These are phyloP conservation scores for Brachyistius frenatus DNA, from an alignment of 2,113 vertebrate genomes.

Conservation along the genomic window DNA sequence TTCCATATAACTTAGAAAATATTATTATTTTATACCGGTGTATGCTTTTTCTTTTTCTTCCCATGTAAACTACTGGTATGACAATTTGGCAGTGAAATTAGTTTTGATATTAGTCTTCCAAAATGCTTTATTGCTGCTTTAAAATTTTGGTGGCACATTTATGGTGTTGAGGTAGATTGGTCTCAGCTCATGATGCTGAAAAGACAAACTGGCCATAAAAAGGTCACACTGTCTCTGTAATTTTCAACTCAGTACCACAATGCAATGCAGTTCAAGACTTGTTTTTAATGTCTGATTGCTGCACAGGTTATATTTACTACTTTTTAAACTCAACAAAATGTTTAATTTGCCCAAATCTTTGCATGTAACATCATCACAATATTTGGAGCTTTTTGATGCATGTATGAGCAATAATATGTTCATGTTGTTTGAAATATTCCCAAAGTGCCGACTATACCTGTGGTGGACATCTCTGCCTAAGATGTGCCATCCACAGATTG, in stretches of 20 bases:
- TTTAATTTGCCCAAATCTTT: background rate
- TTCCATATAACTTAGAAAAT: no score
- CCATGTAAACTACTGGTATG: background rate
- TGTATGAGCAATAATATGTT: background rate
- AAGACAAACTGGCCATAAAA: slow-evolving; percentile 11
- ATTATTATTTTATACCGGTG: no score
- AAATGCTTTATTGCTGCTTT: background rate
- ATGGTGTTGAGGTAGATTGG: background rate
- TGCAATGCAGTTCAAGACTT: background rate
- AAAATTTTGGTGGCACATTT: background rate
- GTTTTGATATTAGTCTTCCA: background rate
- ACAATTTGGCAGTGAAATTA: background rate
- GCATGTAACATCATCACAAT: background rate
- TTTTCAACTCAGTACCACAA: background rate
- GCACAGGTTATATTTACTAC: background rate
- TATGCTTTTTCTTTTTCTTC: no score
- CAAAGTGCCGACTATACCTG: slow-evolving; percentile 28
- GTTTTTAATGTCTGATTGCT: background rate
- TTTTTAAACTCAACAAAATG: background rate
- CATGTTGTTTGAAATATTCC: slow-evolving; percentile 17
- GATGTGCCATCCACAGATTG: slow-evolving; percentile 47
- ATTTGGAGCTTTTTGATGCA: background rate
- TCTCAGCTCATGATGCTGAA: background rate
- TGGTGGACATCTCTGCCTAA: slow-evolving; percentile 18
- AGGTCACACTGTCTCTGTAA: slow-evolving; percentile 12